Base-by-base conservation (phyloP, 2,888 invertebrate species). In the Brachylomia viminalis region DNA sequence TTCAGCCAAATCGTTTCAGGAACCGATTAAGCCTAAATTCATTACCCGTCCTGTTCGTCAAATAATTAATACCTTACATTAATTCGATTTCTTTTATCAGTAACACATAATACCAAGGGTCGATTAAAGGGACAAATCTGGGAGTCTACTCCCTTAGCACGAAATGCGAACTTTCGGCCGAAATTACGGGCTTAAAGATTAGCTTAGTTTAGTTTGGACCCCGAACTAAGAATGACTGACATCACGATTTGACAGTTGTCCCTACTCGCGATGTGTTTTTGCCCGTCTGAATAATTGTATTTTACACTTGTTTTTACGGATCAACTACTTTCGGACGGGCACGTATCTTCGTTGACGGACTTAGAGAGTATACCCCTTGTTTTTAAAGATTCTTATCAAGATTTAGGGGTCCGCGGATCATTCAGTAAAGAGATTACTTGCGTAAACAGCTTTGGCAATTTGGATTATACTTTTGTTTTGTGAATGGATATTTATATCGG, bases 391-490 rank as follows among this genome's bases (percentile, higher is more conserved):
- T 72, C 77, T 73, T 80, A 82, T 86, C 82, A 80, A 77, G 80
- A 77, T 59, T 81, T 82, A 69, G 78, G 78, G 79, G 61, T n/a
- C 70, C 70, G 71, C 42, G 65, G 75, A 82, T 77, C 79, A 84
- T 80, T 86, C 80, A 82, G 79, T 83, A 80, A 80, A 74, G 83
- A 79, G 86, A 88, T 87, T 88, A 88, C 61, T 66, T 62, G 54
- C 23, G 83, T 86, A 85, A 86, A 88, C 83, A 88, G 73, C 69
- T 83, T 78, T 62, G 38, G 72, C 87, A 88, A 87, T 87, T 88
- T 86, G 85, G 87, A 80, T 87, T 87, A 87, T 76, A 75, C 82
- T 80, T 84, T 84, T 62, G 47, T 47, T 83, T 64, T 69, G 42
- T 78, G 67, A 66, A 73, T 68, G 70, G 70, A 58, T 84, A 84